phyloP scores from a whole-genome alignment of 2,888 invertebrate species.

The Noctua pronuba region DNA sequence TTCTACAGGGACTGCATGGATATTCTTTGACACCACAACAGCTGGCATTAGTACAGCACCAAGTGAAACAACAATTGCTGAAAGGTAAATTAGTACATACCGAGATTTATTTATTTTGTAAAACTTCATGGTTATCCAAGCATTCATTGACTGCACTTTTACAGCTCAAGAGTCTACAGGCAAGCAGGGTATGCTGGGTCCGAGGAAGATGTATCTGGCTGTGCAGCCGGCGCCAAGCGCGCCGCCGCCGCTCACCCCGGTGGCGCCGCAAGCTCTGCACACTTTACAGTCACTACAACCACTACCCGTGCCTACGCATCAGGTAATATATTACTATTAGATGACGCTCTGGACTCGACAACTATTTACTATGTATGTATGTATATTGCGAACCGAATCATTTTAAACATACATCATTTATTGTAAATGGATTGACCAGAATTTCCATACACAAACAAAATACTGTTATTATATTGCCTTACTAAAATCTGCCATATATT shows the following conservation, averaged over 20 bases:
- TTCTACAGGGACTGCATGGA: conserved; percentile 95
- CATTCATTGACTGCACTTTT: conserved; percentile 71
- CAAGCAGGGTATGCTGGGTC: conserved; percentile 95
- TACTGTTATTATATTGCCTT: conserved; percentile 52
- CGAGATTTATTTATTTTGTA: conserved; percentile 24
- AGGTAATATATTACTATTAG: conserved; percentile 89
- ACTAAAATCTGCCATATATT: conserved; percentile 40
- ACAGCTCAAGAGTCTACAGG: conserved; percentile 96
- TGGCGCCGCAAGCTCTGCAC: conserved; percentile 74
- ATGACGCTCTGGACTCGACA: conserved; percentile 39
- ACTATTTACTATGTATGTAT: conserved; percentile 56
- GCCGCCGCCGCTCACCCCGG: conserved; percentile 76
- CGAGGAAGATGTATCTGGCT: conserved; percentile 96
- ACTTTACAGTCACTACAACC: conserved; percentile 72
- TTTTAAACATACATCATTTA: conserved; percentile 40
- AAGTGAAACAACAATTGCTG: conserved; percentile 96
- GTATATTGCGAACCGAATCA: conserved; percentile 44
- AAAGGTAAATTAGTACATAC: conserved; percentile 91
- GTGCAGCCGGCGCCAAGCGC: conserved; percentile 93
- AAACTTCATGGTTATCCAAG: conserved; percentile 48
- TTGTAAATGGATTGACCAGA: conserved; percentile 53
- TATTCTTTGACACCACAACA: conserved; percentile 96
- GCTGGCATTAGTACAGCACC: conserved; percentile 95
- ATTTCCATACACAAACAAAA: conserved; percentile 41
- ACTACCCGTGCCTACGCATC: conserved; percentile 87